Conservation (phyloP, 2,113 vertebrate genomes). For the Mormoops blainvillei region DNA sequence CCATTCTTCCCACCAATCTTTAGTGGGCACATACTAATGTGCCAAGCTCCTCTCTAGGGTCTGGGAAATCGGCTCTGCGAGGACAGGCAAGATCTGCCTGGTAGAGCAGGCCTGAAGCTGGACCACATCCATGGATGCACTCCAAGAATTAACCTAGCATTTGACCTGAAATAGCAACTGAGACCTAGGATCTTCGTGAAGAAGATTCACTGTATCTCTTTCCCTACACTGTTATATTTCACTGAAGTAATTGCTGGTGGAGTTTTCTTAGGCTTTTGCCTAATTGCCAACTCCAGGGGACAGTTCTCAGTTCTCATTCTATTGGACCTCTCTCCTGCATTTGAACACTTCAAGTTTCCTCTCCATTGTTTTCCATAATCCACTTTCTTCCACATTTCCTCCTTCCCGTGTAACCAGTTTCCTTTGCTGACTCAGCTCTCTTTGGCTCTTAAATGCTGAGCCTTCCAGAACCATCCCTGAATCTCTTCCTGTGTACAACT, state of each 20-base stretch:
- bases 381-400: not conserved
- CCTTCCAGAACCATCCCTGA: not conserved
- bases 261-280: constrained; percentile 4
- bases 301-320: not conserved
- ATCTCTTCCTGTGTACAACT: not conserved
- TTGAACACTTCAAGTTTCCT: not conserved
- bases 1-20: not conserved
- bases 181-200: not conserved
- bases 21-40: not conserved
- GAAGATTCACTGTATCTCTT: not conserved
- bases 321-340: not conserved
- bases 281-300: not conserved
- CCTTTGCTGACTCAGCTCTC: not conserved
- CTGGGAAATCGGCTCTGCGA: not conserved
- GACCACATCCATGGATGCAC: not conserved
- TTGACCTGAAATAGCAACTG: not conserved
- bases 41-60: not conserved
- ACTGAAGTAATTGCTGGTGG: not conserved
- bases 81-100: not conserved
- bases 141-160: not conserved
- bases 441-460: not conserved
- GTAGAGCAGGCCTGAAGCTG: not conserved
- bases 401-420: not conserved
- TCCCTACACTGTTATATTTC: not conserved
- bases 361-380: not conserved